Conservation (phyloP, 37 sponge, comb jelly and placozoan species). For the Axinella damicornis region DNA sequence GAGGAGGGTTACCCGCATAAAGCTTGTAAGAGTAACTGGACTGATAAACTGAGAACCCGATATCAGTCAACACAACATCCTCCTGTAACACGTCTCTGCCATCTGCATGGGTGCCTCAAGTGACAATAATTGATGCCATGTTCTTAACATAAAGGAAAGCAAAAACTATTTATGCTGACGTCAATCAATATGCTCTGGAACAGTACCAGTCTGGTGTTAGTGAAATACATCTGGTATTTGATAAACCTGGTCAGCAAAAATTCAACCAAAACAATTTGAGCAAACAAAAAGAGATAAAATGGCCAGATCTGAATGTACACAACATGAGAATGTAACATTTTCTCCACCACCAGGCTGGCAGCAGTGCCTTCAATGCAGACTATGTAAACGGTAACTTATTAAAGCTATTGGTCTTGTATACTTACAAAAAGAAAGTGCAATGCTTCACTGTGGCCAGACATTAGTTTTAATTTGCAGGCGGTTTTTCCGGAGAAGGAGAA, state of each 20-base stretch:
- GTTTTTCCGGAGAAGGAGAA: too few relatives aligned
- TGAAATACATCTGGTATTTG: background rate
- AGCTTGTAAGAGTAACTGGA: background rate
- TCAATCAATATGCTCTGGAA: background rate
- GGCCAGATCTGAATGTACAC: too few relatives aligned
- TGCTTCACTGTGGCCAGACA: too few relatives aligned
- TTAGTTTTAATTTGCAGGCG: too few relatives aligned
- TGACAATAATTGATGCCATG: background rate
- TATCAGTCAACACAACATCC: background rate
- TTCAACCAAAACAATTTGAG: too few relatives aligned
- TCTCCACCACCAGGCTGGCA: too few relatives aligned
- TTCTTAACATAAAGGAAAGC: background rate
- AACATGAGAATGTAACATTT: background rate
- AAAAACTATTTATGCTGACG: too few relatives aligned
- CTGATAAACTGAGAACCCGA: background rate
- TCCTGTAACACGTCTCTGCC: background rate
- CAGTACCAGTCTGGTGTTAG: background rate
- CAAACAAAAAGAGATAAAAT: too few relatives aligned
- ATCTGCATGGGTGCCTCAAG: background rate
- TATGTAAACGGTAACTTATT: constrained; percentile 19
- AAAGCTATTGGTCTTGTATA: constrained; percentile 8
- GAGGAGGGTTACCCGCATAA: background rate
- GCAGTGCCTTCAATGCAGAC: constrained; percentile 1
- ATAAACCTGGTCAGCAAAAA: too few relatives aligned
- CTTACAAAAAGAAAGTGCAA: background rate